phyloP scores from a whole-genome alignment of 2,888 invertebrate genomes.

The Pseudococcus viburni region DNA sequence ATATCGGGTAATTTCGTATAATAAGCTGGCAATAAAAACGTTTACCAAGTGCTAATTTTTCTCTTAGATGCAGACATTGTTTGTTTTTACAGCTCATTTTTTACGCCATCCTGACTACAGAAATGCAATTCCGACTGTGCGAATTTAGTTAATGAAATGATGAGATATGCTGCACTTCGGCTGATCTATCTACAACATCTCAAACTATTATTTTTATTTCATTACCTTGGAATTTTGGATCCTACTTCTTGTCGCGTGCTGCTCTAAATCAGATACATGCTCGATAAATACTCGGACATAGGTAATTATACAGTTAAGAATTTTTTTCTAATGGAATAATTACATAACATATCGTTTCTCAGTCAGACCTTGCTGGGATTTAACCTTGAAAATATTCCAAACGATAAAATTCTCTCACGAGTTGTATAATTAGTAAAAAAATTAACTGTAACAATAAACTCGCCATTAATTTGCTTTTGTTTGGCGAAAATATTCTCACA shows the following conservation, averaged over 20 bases:
- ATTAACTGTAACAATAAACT: constrained; percentile 57
- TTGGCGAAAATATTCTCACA: constrained; percentile 18
- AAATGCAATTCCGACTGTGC: not conserved
- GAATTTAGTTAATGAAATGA: not conserved
- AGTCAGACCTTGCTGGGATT: constrained; percentile 20
- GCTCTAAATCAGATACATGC: constrained; percentile 20
- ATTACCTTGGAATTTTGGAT: not conserved
- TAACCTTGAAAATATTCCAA: constrained; percentile 42
- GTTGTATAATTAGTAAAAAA: constrained; percentile 52
- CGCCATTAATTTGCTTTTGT: constrained; percentile 51
- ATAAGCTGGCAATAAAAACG: constrained; percentile 36
- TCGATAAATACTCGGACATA: not conserved
- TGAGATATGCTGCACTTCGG: not conserved
- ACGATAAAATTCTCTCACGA: constrained; percentile 43
- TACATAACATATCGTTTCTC: constrained; percentile 14
- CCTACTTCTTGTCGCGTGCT: constrained; percentile 17
- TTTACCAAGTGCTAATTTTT: constrained; percentile 15
- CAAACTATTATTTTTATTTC: not conserved
- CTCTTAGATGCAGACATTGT: not conserved
- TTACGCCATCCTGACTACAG: not conserved
- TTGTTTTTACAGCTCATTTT: constrained; percentile 34
- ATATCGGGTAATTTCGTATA: constrained; percentile 32
- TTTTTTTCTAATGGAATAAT: constrained; percentile 43
- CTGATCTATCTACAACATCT: not conserved
- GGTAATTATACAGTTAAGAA: constrained; percentile 7